A percentile compares a stretch with the other conserved stretches of the same genome.
These are phyloP conservation scores for Isoperla grammatica DNA, from an alignment of 2,888 invertebrate species.

Conservation along the genomic window DNA sequence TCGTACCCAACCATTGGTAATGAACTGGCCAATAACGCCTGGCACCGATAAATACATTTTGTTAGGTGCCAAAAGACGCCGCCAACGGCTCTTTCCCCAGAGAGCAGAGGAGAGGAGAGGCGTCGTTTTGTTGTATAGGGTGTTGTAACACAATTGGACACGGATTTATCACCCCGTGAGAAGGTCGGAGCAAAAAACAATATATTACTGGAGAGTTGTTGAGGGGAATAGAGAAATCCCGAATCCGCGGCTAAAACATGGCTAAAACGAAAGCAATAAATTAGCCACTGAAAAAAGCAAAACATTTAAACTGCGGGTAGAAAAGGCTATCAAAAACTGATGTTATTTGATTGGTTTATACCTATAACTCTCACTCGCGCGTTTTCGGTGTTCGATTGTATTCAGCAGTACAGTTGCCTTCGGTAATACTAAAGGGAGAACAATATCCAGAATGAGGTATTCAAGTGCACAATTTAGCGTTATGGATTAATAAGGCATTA, in stretches of 20 bases:
- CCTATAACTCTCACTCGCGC: too few relatives aligned
- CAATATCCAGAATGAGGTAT: too few relatives aligned
- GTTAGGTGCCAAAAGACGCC: conserved; percentile 12
- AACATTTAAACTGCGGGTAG: conserved; percentile 1
- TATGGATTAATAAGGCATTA: too few relatives aligned
- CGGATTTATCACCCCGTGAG: conserved; percentile 22
- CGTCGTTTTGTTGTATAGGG: conserved; percentile 17
- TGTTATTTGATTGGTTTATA: not conserved
- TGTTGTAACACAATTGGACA: conserved; percentile 22
- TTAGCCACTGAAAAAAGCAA: conserved; percentile 17
- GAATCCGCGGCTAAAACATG: conserved; percentile 14
- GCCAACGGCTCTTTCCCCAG: not conserved
- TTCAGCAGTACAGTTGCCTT: too few relatives aligned
- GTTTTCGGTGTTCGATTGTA: too few relatives aligned
- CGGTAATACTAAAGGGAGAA: too few relatives aligned
- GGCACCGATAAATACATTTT: conserved; percentile 10
- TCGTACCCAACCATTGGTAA: too few relatives aligned
- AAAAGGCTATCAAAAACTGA: conserved; percentile 15
- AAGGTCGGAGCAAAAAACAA: conserved; percentile 26
- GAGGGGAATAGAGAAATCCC: conserved; percentile 15
- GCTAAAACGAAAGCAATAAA: conserved; percentile 23
- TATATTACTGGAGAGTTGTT: conserved; percentile 20
- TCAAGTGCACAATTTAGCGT: too few relatives aligned
- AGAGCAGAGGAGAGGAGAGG: too few relatives aligned
- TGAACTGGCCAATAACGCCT: not conserved